These are phyloP conservation scores for Pogonophryne albipinna DNA, from an alignment of 2,797 vertebrate species.

Conservation along the genomic window DNA sequence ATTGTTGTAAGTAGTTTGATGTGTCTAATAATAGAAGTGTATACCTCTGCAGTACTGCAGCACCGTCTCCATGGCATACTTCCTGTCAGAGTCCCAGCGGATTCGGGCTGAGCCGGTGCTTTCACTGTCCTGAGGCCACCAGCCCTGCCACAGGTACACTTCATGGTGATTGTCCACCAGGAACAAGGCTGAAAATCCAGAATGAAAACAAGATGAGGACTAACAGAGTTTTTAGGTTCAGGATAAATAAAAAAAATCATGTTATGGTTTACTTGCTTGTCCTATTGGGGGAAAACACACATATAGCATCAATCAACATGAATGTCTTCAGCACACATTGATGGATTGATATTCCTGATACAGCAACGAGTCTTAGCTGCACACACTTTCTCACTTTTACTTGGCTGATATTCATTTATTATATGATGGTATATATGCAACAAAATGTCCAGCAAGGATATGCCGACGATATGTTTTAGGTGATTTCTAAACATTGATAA, in stretches of 20 bases:
- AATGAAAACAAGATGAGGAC: neutral
- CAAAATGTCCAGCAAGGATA: too few species aligned
- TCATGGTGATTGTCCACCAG: slow-evolving; percentile 97
- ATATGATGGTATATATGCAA: too few species aligned
- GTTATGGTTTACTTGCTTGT: neutral
- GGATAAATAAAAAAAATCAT: too few species aligned
- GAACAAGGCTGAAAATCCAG: slow-evolving; percentile 86
- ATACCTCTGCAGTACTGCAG: slow-evolving; percentile 94
- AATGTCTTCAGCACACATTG: neutral
- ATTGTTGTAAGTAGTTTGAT: neutral
- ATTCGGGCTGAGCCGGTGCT: slow-evolving; percentile 92
- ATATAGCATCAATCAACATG: neutral
- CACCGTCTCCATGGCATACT: slow-evolving; percentile 95
- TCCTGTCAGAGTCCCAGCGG: slow-evolving; percentile 94
- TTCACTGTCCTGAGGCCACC: slow-evolving; percentile 94
- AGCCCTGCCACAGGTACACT: slow-evolving; percentile 97
- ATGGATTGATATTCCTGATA: neutral
- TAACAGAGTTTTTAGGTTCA: neutral
- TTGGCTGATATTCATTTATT: too few species aligned
- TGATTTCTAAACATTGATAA: too few species aligned
- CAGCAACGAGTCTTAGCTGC: neutral
- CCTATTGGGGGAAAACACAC: neutral
- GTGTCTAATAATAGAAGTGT: neutral
- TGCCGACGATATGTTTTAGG: too few species aligned
- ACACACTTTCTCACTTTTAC: neutral